A percentile compares a stretch with the other conserved stretches of the same genome.
phyloP scores from a whole-genome alignment of 1,140 invertebrate species.

The Papilio aristodemus region DNA sequence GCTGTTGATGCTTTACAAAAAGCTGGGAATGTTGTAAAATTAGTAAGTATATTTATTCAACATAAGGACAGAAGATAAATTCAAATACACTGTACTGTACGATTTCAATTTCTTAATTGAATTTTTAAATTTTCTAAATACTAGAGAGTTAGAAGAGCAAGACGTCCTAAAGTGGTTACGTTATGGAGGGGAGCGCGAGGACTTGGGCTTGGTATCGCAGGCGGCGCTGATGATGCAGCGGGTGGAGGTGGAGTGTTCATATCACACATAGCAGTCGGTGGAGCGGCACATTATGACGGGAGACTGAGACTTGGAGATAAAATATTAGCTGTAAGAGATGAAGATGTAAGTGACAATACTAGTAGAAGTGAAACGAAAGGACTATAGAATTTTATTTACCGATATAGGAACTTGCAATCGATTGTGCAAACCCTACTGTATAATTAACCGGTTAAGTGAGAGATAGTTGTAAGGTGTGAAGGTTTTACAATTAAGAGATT shows the following conservation, averaged over 20 bases:
- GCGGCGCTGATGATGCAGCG: constrained; percentile 97
- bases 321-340: constrained; percentile 93
- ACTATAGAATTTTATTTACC: neutral
- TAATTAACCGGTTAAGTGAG: constrained; percentile 10
- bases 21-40: constrained; percentile 95
- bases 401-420: neutral
- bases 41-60: constrained; percentile 84
- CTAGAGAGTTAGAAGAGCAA: constrained; percentile 72
- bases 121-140: constrained; percentile 24
- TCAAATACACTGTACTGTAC: constrained; percentile 31
- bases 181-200: constrained; percentile 83
- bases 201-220: constrained; percentile 97
- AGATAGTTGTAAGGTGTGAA: neutral
- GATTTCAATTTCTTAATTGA: neutral
- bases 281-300: constrained; percentile 96
- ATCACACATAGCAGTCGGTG: constrained; percentile 98
- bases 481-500: constrained; percentile 2
- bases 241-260: constrained; percentile 99
- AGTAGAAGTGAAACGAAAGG: neutral
- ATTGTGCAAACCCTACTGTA: neutral
- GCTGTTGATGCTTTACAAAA: constrained; percentile 98
- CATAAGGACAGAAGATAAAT: constrained; percentile 11
- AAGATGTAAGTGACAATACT: constrained; percentile 82
- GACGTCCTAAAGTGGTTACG: constrained; percentile 66
- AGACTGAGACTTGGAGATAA: constrained; percentile 96